Base-by-base conservation (phyloP, 2,797 vertebrate species). In the Bovichtus variegatus region DNA sequence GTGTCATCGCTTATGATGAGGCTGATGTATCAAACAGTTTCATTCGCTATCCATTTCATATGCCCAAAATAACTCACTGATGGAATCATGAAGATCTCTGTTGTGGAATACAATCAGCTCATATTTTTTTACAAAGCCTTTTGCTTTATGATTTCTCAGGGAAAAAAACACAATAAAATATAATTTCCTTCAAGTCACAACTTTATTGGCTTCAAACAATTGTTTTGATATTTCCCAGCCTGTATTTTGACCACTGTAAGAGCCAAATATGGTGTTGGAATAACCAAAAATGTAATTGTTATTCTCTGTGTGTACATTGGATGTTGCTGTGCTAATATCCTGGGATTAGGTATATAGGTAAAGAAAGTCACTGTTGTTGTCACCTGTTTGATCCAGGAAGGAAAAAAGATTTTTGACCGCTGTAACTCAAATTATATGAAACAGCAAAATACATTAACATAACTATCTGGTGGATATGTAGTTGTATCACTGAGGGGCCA, bases 1-100 rank as follows among this genome's bases (percentile, higher is more conserved):
- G 41, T 58, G 55, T 74, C 65, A 18, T 50, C 16, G 16, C 23
- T 36, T 18, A 40, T 61, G 58, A 55, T 43, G 55, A 36, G 47
- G 2, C 29, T 58, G 29, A 53, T 50, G 50, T 38, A 49, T 74
- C 57, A 74, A 49, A 50, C 29, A 0, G 6, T 50, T 51, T 63
- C 18, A 34, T 25, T 71, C 16, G 2, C 18, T 8, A 16, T 68
- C n/a, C 9, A 15, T 53, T 60, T 72, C 12, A 44, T 8, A n/a
- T 51, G 31, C 11, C 15, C 54, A 49, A 77, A 54, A 54, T 59
- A 67, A 12, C 9, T 58, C 13, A 25, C 10, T 40, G 44, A 54
- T 25, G 21, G 16, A 31, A 40, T 46, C 3, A 25, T 23, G 5
- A 69, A 27, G 31, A 41, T 27, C 3, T 64, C 40, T 18, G 54